Evolutionary conservation across 2,797 vertebrate genomes (phyloP).

Genomic region (Selene dorsalis): DNA sequence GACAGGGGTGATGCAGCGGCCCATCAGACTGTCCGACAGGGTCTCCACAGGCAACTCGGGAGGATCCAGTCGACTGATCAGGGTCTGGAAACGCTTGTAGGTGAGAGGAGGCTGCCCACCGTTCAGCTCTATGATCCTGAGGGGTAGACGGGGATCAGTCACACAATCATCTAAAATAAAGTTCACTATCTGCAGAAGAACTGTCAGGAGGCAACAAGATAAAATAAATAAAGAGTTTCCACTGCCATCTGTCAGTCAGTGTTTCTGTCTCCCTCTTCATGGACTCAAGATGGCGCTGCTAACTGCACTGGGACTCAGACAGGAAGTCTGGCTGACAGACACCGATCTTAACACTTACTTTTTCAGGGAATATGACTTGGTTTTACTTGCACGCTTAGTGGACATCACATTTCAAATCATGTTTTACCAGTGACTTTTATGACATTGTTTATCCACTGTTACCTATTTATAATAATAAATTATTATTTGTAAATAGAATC

Average conservation of each 20-base stretch:
- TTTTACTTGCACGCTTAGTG: too few species aligned
- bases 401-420: too few species aligned
- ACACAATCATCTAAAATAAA: background rate
- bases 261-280: background rate
- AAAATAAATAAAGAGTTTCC: background rate
- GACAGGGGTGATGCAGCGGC: conserved; percentile 80
- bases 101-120: conserved; percentile 85
- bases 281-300: background rate
- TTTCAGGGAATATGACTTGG: too few species aligned
- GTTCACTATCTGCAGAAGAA: background rate
- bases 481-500: too few species aligned
- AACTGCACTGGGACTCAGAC: background rate
- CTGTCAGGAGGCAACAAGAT: background rate
- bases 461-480: too few species aligned
- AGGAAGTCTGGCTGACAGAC: background rate
- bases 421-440: too few species aligned
- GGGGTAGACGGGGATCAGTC: background rate
- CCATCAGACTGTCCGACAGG: conserved; percentile 79
- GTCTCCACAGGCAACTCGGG: conserved; percentile 83
- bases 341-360: too few species aligned
- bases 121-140: conserved; percentile 85
- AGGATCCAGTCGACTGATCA: conserved; percentile 84
- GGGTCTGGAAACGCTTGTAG: conserved; percentile 87
- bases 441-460: too few species aligned
- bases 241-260: background rate